Evolutionary conservation across 2,888 invertebrate species (phyloP), one percentile per base, ranked within the genome.

Genomic region (Griposia aprilina): DNA sequence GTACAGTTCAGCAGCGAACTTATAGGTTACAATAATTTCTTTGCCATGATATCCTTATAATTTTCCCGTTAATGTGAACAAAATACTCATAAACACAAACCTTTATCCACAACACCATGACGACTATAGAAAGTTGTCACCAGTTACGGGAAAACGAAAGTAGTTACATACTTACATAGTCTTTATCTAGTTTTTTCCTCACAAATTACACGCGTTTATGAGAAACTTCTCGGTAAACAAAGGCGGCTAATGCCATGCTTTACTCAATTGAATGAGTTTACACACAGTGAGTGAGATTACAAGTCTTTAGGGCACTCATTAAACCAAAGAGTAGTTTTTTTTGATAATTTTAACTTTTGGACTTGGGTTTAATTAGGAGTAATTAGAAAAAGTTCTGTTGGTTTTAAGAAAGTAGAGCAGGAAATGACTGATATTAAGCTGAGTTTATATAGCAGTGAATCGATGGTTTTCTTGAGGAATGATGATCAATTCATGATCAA

Each of bases 161-260:
- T 84, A 80, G 55, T 57, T 74, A 65, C 70, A 23, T 10, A 84
- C 82, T 80, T 74, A 65, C 70, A 23, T 10, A 84, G 86, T 80
- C 80, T 71, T 84, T 86, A 87, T 81, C 80, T 75, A 89, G 89
- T 89, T 89, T 89, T 88, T 88, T 87, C 83, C 78, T 74, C 57
- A 81, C 71, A 84, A 87, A 85, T 87, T 87, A 87, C 85, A 76
- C 76, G 71, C 80, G 71, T 82, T 84, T 87, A 87, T 88, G 89
- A 70, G 88, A 88, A 87, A 89, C 68, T 84, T 66, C 68, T 70
- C 2, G 20, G 74, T 80, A 78, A 80, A 89, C 87, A 89, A 89
- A 82, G 78, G 60, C 52, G 13, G 20, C 26, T 76, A 82, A 79
- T 72, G 66, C 59, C 55, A 71, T 36, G 78, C 70, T 60, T 67